phyloP scores from a whole-genome alignment of 2,797 vertebrate genomes.

The Manis javanica region DNA sequence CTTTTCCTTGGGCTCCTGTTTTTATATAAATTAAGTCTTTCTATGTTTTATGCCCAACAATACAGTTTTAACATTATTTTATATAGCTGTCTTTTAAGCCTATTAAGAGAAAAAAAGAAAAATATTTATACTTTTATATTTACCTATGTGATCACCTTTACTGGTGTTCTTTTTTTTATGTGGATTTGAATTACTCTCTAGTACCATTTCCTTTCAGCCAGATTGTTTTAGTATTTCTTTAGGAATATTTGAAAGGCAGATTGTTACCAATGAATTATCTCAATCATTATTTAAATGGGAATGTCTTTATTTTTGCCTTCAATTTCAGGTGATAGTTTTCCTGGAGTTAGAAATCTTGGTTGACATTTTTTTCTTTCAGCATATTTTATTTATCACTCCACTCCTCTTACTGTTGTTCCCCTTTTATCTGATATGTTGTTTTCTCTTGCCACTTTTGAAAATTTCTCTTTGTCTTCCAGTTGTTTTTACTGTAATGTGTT shows the following conservation, averaged over 20 bases:
- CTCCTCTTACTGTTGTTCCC: not conserved
- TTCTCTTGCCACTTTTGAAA: not conserved
- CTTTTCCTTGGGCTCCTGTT: not conserved
- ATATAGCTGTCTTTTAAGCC: not conserved
- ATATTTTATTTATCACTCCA: not conserved
- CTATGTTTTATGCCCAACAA: not conserved
- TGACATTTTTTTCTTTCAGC: not conserved
- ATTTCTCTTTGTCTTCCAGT: not conserved
- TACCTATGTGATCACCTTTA: not conserved
- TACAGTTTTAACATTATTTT: conserved; percentile 12
- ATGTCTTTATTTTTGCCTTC: conserved; percentile 30
- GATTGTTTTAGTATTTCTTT: not conserved
- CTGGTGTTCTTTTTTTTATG: not conserved
- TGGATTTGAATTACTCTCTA: conserved; percentile 33
- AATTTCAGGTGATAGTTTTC: conserved; percentile 25
- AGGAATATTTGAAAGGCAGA: not conserved
- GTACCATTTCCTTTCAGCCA: conserved; percentile 14
- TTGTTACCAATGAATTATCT: conserved; percentile 30
- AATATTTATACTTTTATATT: not conserved
- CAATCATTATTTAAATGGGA: not conserved
- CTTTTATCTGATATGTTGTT: not conserved
- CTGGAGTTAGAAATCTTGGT: not conserved
- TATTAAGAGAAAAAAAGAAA: not conserved
- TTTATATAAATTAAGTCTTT: not conserved
- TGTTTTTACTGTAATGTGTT: not conserved